Evolutionary conservation across 2,113 vertebrate species (phyloP).

Genomic region (Hypomesus transpacificus): DNA sequence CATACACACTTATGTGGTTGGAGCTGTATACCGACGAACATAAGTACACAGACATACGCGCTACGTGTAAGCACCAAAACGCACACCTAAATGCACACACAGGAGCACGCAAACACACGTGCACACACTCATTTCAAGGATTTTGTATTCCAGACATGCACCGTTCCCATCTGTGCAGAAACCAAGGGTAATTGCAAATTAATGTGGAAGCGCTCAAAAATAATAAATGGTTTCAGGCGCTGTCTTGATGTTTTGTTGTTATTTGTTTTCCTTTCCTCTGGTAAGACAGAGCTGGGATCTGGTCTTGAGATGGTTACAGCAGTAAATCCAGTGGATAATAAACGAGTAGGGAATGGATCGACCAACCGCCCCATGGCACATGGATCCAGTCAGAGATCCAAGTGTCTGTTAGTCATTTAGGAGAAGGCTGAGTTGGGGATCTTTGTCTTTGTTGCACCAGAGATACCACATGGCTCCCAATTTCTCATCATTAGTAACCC

Average conservation of each 20-base stretch:
- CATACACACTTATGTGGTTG: not conserved
- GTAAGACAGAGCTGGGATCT: not conserved
- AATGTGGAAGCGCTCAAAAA: constrained; percentile 1
- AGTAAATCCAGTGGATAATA: not conserved
- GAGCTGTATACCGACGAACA: not conserved
- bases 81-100: not conserved
- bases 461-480: constrained; percentile 16
- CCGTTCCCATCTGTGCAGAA: not conserved
- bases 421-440: not conserved
- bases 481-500: constrained; percentile 15
- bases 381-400: not conserved
- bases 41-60: not conserved
- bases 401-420: constrained; percentile 1
- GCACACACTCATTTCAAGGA: not conserved
- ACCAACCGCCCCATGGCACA: not conserved
- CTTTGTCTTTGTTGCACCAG: not conserved
- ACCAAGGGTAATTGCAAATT: constrained; percentile 2
- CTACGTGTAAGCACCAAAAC: not conserved
- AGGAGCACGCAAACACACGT: not conserved
- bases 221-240: constrained; percentile 5
- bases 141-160: not conserved
- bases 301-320: not conserved
- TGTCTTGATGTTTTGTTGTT: not conserved
- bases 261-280: not conserved
- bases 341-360: not conserved